phyloP scores from a whole-genome alignment of 1,140 invertebrate species.

The Oreohelix idahoensis region DNA sequence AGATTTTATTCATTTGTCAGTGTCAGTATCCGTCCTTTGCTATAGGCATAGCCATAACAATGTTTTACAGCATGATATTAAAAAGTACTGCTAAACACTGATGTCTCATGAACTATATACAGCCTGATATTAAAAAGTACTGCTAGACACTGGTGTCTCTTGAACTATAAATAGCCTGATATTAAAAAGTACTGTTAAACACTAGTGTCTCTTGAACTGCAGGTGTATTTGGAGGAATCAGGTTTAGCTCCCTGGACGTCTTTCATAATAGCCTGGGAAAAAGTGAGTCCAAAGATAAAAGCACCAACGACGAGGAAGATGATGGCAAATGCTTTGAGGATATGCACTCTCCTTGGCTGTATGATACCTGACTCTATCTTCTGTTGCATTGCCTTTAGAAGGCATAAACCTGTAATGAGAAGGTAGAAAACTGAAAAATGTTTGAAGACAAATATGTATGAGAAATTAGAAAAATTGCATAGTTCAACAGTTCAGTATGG shows the following conservation, averaged over 20 bases:
- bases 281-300: conserved; percentile 78
- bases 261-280: conserved; percentile 75
- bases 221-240: conserved; percentile 63
- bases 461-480: too few relatives aligned
- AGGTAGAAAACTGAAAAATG: not conserved
- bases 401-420: conserved; percentile 75
- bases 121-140: not conserved
- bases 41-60: not conserved
- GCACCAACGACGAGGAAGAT: conserved; percentile 76
- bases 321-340: conserved; percentile 63
- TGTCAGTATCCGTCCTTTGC: not conserved
- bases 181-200: not conserved
- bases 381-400: conserved; percentile 74
- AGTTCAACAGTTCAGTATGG: too few relatives aligned
- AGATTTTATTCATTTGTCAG: too few relatives aligned
- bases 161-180: not conserved
- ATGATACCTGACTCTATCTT: conserved; percentile 50
- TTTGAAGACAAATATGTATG: too few relatives aligned
- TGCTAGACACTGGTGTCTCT: not conserved
- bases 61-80: not conserved
- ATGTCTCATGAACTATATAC: not conserved
- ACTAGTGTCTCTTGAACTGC: conserved; percentile 21
- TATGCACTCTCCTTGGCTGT: conserved; percentile 44
- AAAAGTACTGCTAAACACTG: not conserved
- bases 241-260: conserved; percentile 56